Conservation (phyloP, 2,797 vertebrate species). For the Coranthus polyacanthus region DNA sequence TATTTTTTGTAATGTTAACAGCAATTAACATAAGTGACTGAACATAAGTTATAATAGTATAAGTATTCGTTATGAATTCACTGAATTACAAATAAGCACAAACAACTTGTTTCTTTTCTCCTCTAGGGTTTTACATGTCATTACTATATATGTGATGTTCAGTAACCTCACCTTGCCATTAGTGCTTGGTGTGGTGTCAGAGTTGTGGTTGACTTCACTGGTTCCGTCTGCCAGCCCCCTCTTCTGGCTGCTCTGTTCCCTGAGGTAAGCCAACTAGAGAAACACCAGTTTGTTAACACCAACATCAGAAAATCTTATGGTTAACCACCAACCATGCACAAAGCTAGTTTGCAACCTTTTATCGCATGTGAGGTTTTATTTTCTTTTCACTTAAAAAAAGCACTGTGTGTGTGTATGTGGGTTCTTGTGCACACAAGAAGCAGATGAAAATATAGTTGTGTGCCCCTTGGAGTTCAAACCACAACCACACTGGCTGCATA, state of each 20-base stretch:
- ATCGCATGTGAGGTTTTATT: background rate
- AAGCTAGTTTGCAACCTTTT: background rate
- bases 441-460: slow-evolving; percentile 1
- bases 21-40: too few relatives aligned
- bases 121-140: background rate
- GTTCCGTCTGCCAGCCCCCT: slow-evolving; percentile 88
- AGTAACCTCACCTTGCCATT: slow-evolving; percentile 91
- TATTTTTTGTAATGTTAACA: too few relatives aligned
- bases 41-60: too few relatives aligned
- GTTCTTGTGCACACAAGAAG: background rate
- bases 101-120: background rate
- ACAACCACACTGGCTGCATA: slow-evolving; percentile 31
- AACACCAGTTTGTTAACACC: slow-evolving; percentile 19
- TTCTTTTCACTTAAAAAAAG: background rate
- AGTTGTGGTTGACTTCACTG: slow-evolving; percentile 89
- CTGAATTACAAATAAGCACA: background rate
- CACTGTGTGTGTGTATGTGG: background rate
- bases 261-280: slow-evolving; percentile 89
- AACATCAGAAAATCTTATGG: background rate
- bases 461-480: slow-evolving; percentile 24
- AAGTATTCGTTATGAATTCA: too few relatives aligned
- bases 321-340: slow-evolving; percentile 11
- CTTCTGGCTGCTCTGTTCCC: slow-evolving; percentile 94
- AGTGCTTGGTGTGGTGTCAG: slow-evolving; percentile 88
- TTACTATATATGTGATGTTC: background rate